These are phyloP conservation scores for Sebastes variabilis DNA, from an alignment of 2,797 vertebrate genomes.

Conservation along the genomic window DNA sequence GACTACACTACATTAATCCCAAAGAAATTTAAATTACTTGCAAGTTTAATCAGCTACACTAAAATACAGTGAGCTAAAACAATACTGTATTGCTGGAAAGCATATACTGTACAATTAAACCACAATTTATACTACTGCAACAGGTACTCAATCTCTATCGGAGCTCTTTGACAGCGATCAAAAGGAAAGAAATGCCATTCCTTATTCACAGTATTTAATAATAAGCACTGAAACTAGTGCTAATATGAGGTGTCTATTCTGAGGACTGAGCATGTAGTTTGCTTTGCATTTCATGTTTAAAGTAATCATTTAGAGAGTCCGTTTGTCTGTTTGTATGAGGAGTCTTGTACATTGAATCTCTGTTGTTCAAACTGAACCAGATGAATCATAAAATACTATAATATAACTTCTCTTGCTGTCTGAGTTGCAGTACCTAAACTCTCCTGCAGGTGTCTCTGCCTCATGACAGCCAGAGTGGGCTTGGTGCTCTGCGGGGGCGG, in stretches of 20 bases:
- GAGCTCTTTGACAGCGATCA: not conserved
- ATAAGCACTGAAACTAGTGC: not conserved
- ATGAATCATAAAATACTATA: not conserved
- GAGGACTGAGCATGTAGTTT: not conserved
- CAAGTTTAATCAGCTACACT: not conserved
- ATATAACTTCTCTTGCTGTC: not conserved
- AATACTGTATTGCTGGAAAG: not conserved
- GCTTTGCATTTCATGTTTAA: not conserved
- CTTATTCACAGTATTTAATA: not conserved
- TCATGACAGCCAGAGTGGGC: slow-evolving; percentile 81
- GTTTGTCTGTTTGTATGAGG: not conserved
- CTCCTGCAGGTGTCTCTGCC: slow-evolving; percentile 86
- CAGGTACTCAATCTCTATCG: not conserved
- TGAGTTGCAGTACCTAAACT: slow-evolving; percentile 75
- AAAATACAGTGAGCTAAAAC: not conserved
- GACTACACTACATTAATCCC: not conserved
- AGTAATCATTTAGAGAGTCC: not conserved
- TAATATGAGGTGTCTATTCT: not conserved
- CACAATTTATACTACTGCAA: not conserved
- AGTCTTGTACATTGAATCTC: not conserved
- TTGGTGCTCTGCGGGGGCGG: slow-evolving; percentile 85
- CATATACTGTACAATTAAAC: not conserved
- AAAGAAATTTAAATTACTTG: not conserved
- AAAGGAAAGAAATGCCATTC: not conserved
- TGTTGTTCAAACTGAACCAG: not conserved